Conservation (phyloP, 2,888 invertebrate genomes). For the Drosophila fulvimacula region DNA sequence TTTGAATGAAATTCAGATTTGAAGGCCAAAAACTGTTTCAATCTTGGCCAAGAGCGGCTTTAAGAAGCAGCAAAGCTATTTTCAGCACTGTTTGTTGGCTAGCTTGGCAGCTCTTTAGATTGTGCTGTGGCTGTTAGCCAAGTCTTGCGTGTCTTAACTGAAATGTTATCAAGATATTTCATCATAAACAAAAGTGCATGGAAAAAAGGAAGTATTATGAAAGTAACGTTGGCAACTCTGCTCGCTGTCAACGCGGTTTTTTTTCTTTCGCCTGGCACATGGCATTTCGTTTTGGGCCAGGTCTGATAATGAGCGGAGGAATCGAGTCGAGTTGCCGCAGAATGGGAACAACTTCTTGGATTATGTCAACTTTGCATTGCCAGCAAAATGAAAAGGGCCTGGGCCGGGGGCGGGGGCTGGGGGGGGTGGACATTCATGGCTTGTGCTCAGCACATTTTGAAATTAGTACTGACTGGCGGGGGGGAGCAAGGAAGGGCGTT, state of each 20-base stretch:
- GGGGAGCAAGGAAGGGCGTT: neutral
- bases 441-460: slow-evolving; percentile 61
- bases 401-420: too few species aligned
- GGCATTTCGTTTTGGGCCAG: slow-evolving; percentile 15
- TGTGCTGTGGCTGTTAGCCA: neutral
- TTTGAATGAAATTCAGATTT: too few species aligned
- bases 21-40: neutral
- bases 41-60: neutral
- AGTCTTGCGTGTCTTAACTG: slow-evolving; percentile 5
- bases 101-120: slow-evolving; percentile 1
- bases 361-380: slow-evolving; percentile 56
- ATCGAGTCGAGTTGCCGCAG: slow-evolving; percentile 5
- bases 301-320: slow-evolving; percentile 45
- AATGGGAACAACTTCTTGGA: slow-evolving; percentile 31
- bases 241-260: slow-evolving; percentile 24
- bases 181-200: slow-evolving; percentile 16
- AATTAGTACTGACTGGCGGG: slow-evolving; percentile 34
- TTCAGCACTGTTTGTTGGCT: neutral
- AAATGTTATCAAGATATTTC: slow-evolving; percentile 16
- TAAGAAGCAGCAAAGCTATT: neutral
- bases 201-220: neutral
- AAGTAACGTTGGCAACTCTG: slow-evolving; percentile 32
- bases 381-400: slow-evolving; percentile 5
- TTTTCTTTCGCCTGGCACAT: slow-evolving; percentile 10
- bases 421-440: slow-evolving; percentile 4